Percentiles rank a stretch among this genome's conserved stretches.
Evolutionary conservation across 2,797 vertebrate genomes (phyloP).

Genomic region (Neosalanx taihuensis): DNA sequence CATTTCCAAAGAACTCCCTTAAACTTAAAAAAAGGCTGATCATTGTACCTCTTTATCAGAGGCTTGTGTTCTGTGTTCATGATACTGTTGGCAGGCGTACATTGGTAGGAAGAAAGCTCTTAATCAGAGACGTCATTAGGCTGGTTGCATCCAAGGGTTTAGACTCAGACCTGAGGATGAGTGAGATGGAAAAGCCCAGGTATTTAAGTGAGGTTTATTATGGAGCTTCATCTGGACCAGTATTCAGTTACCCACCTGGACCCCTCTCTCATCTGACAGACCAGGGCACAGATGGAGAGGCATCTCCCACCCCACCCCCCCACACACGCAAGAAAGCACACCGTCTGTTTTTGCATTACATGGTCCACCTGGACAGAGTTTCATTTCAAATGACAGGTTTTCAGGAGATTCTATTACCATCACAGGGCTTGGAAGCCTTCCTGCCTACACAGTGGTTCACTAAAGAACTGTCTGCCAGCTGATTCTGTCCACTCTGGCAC

Average conservation of each 20-base stretch:
- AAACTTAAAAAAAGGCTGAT: too few species aligned
- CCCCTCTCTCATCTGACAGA: background rate
- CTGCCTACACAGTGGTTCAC: background rate
- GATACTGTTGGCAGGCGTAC: too few species aligned
- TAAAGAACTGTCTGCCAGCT: conserved; percentile 16
- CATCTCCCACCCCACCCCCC: background rate
- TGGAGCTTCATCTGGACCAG: conserved; percentile 62
- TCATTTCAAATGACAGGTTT: background rate
- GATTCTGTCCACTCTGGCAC: background rate
- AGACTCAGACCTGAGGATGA: too few species aligned
- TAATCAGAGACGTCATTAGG: too few species aligned
- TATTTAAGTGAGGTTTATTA: too few species aligned
- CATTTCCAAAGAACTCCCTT: too few species aligned
- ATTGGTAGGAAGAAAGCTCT: too few species aligned
- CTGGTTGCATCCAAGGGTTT: too few species aligned
- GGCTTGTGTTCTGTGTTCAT: too few species aligned
- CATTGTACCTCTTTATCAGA: too few species aligned
- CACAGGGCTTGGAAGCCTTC: conserved; percentile 25
- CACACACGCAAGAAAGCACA: background rate
- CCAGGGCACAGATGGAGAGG: conserved; percentile 66
- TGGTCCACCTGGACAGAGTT: conserved; percentile 33
- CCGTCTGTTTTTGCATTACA: conserved; percentile 12
- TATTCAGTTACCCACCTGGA: conserved; percentile 70
- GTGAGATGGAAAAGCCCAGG: too few species aligned
- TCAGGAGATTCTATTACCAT: conserved; percentile 29